Evolutionary conservation across 2,797 vertebrate species (phyloP).

Genomic region (Sebastes kiyomatsui): DNA sequence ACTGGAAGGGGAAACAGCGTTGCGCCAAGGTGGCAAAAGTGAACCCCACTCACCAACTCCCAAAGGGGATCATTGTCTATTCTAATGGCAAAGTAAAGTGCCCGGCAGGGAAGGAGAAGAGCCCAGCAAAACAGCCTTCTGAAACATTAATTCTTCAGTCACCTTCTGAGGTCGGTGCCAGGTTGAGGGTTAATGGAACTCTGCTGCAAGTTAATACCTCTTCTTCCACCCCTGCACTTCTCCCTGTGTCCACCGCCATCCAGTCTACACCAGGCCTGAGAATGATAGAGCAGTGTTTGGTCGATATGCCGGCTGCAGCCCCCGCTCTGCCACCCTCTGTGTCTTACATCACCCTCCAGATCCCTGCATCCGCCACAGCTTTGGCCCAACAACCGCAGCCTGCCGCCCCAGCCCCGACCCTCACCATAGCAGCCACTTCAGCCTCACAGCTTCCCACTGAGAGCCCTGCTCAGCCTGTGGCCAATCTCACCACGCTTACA

Average conservation of each 20-base stretch:
- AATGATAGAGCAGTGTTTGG: constrained; percentile 81
- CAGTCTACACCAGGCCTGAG: constrained; percentile 78
- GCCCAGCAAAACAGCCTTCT: constrained; percentile 86
- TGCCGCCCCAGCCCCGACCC: constrained; percentile 53
- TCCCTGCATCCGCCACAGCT: constrained; percentile 73
- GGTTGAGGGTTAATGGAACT: constrained; percentile 81
- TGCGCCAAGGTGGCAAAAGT: constrained; percentile 92
- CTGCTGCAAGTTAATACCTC: constrained; percentile 76
- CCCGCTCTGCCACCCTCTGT: constrained; percentile 76
- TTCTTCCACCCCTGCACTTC: constrained; percentile 79
- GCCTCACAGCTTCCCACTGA: constrained; percentile 55
- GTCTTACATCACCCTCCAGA: constrained; percentile 85
- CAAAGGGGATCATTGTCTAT: constrained; percentile 95
- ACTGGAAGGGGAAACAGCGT: constrained; percentile 96
- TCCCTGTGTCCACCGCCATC: constrained; percentile 79
- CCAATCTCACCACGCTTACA: constrained; percentile 56
- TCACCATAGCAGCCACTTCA: constrained; percentile 65
- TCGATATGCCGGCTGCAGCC: constrained; percentile 67
- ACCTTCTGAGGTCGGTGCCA: constrained; percentile 84
- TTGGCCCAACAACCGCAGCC: constrained; percentile 69
- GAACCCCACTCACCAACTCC: constrained; percentile 89
- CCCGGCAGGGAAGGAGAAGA: constrained; percentile 85
- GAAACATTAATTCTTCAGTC: constrained; percentile 90
- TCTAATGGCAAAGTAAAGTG: constrained; percentile 88
- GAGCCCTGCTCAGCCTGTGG: constrained; percentile 47